Evolutionary conservation across 2,113 vertebrate genomes (phyloP), one percentile per base, ranked within the genome.

Genomic region (Zosterops pallidus): DNA sequence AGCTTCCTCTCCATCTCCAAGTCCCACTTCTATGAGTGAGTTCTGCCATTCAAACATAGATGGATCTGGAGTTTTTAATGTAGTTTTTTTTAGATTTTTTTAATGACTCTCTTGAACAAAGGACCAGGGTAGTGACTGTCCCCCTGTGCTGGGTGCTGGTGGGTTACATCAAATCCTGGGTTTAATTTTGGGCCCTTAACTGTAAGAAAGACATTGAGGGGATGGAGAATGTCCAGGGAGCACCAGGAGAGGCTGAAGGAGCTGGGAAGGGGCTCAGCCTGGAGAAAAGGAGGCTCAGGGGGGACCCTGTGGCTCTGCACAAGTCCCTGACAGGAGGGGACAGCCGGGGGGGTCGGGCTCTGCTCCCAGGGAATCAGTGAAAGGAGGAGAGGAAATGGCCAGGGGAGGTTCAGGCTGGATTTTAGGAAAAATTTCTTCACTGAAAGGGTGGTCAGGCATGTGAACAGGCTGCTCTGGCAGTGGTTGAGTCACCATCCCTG

Each of bases 11-110:
- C 98, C 63, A 98, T 99, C 95, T 98, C 99, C 90, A 99, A 99
- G 97, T 98, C 98, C 15, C 98, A 99, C 96, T 99, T 99, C 97
- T 99, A 99, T 10, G 99, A 99, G 99, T 99, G 98, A 93, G 99
- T 97, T 80, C 84, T 93, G 42, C 72, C 72, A 14, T 11, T 15
- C 37, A 65, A 83, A 47, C 21, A 5, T 11, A 3, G 0, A 0
- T 25, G 13, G 22, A 33, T 42, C 23, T 42, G 31, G 20, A 6
- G 1, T 2, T 33, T 44, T 46, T 11, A 0, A 64, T 41, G 25
- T 33, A 2, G 14, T n/a, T 44, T 68, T 44, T 68, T 68, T 49
- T n/a, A 7, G 7, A 8, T n/a, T 63, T 81, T 70, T 11, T 70
- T 71, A 35, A 42, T 47, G 8, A 5, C 19, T 25, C 1, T 44